phyloP scores from a whole-genome alignment of 2,888 invertebrate species.

The Epinotia nisella region DNA sequence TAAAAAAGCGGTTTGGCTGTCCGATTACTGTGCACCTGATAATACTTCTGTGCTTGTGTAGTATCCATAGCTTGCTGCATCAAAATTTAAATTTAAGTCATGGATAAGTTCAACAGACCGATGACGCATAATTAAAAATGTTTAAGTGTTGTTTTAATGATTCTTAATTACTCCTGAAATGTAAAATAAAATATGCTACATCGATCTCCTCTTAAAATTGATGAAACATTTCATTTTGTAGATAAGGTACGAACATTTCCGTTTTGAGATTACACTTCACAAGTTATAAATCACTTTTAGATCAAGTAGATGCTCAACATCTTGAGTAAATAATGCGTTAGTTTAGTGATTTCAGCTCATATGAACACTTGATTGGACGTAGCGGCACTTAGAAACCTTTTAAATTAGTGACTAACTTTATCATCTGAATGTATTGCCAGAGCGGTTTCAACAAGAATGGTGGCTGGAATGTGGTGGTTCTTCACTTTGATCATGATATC shows the following conservation, averaged over 20 bases:
- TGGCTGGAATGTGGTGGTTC: conserved; percentile 98
- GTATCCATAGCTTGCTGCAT: conserved; percentile 84
- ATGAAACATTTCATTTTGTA: neutral
- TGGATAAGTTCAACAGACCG: conserved; percentile 54
- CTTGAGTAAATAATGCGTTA: conserved; percentile 3
- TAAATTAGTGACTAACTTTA: conserved; percentile 7
- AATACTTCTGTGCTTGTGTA: conserved; percentile 73
- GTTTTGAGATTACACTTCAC: conserved; percentile 4
- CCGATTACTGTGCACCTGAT: conserved; percentile 65
- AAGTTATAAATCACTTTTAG: conserved; percentile 10
- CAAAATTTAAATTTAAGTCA: conserved; percentile 67
- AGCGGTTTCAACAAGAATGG: conserved; percentile 94
- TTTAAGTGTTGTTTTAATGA: neutral
- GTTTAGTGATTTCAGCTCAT: conserved; percentile 16
- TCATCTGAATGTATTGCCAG: conserved; percentile 68
- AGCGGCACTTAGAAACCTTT: conserved; percentile 22
- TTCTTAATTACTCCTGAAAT: neutral
- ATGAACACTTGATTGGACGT: conserved; percentile 28
- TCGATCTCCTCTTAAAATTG: conserved; percentile 16
- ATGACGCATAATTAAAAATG: conserved; percentile 56
- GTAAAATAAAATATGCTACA: neutral
- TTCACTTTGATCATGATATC: conserved; percentile 98
- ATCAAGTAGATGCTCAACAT: conserved; percentile 22
- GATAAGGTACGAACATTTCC: conserved; percentile 21
- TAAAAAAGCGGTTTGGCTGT: conserved; percentile 61